Evolutionary conservation across 2,113 vertebrate genomes (phyloP), one percentile per base, ranked within the genome.

Genomic region (Strix uralensis): DNA sequence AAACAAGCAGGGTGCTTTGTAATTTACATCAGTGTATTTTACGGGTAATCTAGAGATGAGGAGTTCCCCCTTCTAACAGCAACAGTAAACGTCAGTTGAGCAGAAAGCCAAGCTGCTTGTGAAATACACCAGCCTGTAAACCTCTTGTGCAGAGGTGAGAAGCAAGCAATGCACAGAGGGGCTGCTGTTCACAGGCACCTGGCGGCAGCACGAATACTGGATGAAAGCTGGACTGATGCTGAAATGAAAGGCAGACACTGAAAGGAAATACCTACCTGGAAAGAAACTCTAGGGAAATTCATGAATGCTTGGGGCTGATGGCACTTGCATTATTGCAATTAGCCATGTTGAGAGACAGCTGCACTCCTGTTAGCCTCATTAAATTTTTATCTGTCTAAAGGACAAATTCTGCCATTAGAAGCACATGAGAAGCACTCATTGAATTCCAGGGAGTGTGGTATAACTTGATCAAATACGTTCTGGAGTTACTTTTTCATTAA

Each of bases 351-450:
- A 84, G 34, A 91, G 54, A 65, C 71, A 82, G 96, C 54, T 72
- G 84, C 52, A 2, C 57, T 93, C 66, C 78, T 0, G 5, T 0
- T 5, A 70, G 69, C 49, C 51, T 81, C 80, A 70, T 93, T n/a
- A 92, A 93, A 86, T 20, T 91, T 96, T 83, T 38, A 96, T 52
- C 63, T 36, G 20, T 51, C 75, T 83, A 73, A 83, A 90, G 91
- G 74, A 87, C 81, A 70, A 75, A 30, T 46, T 81, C 63, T 67
- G 74, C 74, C 42, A 86, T 72, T 15, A 26, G 69, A 85, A 81
- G 42, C 63, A 70, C 26, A 61, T 0, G 11, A 8, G 20, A 93
- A 38, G 81, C 52, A 26, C 74, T 47, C 73, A 13, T 0, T 47
- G 32, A 86, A 51, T 55, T 38, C 58, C 65, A 36, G 42, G 47